A percentile compares a stretch with the other conserved stretches of the same genome.
Evolutionary conservation across 2,888 invertebrate genomes (phyloP).

Genomic region (Baccha elongata): DNA sequence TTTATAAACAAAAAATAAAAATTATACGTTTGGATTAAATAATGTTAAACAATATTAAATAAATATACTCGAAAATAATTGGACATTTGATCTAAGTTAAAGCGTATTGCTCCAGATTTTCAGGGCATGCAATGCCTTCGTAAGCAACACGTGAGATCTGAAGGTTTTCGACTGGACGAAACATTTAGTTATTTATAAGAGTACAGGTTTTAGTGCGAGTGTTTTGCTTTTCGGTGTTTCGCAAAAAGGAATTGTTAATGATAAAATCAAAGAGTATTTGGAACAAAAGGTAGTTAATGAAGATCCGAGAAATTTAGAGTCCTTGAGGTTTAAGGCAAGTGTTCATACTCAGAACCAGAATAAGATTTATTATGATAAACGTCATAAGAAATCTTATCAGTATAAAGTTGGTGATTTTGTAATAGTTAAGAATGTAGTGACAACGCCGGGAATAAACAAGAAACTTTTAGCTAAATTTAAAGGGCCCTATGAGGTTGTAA

Average conservation of each 20-base stretch:
- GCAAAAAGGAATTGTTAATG: constrained; percentile 74
- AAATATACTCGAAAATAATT: too few species aligned
- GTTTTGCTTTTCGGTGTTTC: constrained; percentile 65
- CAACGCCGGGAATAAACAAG: constrained; percentile 63
- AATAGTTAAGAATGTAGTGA: constrained; percentile 73
- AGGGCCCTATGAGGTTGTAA: too few species aligned
- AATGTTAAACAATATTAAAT: too few species aligned
- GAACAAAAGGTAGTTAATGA: constrained; percentile 8
- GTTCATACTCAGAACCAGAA: constrained; percentile 73
- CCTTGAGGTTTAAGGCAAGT: constrained; percentile 12
- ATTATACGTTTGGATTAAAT: too few species aligned
- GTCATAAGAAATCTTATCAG: constrained; percentile 65
- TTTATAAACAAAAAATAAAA: too few species aligned
- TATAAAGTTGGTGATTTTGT: constrained; percentile 67
- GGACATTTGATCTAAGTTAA: too few species aligned
- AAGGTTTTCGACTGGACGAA: too few species aligned
- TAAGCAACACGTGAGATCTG: too few species aligned
- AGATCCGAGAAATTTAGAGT: constrained; percentile 26
- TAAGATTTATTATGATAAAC: constrained; percentile 55
- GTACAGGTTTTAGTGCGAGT: constrained; percentile 74
- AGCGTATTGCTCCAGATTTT: too few species aligned
- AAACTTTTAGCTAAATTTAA: too few species aligned
- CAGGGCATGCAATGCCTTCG: too few species aligned
- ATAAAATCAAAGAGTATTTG: constrained; percentile 59
- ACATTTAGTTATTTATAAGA: too few species aligned